Evolutionary conservation across 2,797 vertebrate genomes (phyloP).

Genomic region (Odontamblyopus rebecca): DNA sequence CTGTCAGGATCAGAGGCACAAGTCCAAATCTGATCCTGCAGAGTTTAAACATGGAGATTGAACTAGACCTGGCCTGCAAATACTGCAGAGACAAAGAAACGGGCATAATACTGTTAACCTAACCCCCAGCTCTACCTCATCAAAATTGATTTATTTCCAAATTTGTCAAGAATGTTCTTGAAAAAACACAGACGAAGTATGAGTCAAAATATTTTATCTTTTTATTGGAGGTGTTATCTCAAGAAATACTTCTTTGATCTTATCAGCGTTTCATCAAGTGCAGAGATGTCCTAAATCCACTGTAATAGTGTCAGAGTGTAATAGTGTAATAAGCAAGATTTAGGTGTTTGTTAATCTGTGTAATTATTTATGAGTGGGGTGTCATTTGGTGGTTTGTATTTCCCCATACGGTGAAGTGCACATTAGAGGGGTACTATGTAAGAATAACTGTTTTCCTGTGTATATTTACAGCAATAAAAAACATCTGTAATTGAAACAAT

Average conservation of each 20-base stretch:
- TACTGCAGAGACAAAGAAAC: slow-evolving; percentile 39
- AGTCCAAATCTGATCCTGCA: slow-evolving; percentile 54
- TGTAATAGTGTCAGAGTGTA: not conserved
- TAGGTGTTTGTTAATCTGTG: not conserved
- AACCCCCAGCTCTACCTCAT: slow-evolving; percentile 5
- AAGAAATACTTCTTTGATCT: not conserved
- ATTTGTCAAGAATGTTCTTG: not conserved
- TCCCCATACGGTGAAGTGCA: not conserved
- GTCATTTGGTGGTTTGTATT: not conserved
- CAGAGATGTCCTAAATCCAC: not conserved
- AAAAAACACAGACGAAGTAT: not conserved
- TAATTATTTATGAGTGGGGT: not conserved
- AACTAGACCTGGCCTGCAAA: slow-evolving; percentile 25
- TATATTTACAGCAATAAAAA: no score
- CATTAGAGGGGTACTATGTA: no score
- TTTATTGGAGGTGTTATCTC: not conserved
- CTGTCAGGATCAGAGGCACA: slow-evolving; percentile 14
- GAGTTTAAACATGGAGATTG: slow-evolving; percentile 52
- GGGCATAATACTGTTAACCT: slow-evolving; percentile 20
- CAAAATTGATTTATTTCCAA: not conserved
- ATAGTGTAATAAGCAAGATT: not conserved
- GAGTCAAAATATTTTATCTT: slow-evolving; percentile 4
- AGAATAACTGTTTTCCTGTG: no score
- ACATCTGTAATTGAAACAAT: no score
- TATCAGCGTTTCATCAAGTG: not conserved